Percentiles rank a stretch among this genome's conserved stretches.
Conservation (phyloP, 2,797 vertebrate genomes). For the Urocyon cinereoargenteus region DNA sequence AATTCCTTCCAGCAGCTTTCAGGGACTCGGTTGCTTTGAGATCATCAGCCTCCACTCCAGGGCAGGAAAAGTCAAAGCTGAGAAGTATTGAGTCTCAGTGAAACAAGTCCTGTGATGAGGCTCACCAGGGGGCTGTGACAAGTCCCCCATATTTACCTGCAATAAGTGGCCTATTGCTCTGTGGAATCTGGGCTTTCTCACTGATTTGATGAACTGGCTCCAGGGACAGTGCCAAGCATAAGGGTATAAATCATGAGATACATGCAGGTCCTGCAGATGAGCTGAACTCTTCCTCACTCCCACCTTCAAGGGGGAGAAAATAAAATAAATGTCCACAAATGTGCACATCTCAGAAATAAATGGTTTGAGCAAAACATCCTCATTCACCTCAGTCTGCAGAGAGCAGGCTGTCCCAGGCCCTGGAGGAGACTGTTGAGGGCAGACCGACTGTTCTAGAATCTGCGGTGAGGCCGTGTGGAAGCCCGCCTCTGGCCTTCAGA, state of each 20-base stretch:
- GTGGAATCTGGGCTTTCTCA: background rate
- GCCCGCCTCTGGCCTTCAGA: rapidly evolving
- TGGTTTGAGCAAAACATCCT: background rate
- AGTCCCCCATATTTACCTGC: rapidly evolving
- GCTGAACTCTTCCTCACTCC: background rate
- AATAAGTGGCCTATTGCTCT: rapidly evolving
- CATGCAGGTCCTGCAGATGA: rapidly evolving
- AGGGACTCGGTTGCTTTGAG: too few relatives aligned
- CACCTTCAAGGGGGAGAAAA: background rate
- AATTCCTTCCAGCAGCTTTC: background rate
- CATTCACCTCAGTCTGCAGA: background rate
- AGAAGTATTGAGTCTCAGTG: too few relatives aligned
- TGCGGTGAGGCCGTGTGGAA: rapidly evolving
- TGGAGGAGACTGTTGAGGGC: rapidly evolving
- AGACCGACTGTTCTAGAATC: background rate
- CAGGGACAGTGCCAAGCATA: background rate
- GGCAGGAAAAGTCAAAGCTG: too few relatives aligned
- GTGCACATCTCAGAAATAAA: background rate
- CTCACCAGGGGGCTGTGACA: rapidly evolving
- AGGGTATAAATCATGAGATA: background rate
- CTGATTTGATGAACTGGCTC: too few relatives aligned
- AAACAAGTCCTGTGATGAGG: rapidly evolving
- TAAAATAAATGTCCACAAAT: background rate
- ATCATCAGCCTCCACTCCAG: rapidly evolving
- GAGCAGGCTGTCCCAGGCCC: background rate